A percentile compares a stretch with the other conserved stretches of the same genome.
Evolutionary conservation across 1,140 invertebrate species (phyloP).

Genomic region (Trichonephila clavipes): DNA sequence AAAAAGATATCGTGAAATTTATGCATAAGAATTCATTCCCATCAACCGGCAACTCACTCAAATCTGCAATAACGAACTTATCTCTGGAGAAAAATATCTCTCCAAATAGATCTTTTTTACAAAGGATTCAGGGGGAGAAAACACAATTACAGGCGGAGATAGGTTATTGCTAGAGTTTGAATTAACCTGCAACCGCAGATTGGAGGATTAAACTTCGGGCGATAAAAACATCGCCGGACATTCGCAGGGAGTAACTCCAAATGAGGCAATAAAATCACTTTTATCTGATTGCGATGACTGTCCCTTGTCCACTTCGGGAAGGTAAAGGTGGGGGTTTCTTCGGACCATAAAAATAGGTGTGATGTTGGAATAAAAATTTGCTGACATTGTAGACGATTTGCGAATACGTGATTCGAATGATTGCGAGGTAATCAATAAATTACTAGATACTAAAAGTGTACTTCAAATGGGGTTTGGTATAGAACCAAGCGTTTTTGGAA

Average conservation of each 20-base stretch:
- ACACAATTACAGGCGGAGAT: slow-evolving; percentile 22
- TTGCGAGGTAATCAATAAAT: too few relatives aligned
- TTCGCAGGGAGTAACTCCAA: slow-evolving; percentile 2
- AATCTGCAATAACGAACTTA: neutral
- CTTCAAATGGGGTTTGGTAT: too few relatives aligned
- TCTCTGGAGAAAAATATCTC: slow-evolving; percentile 18
- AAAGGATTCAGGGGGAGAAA: neutral
- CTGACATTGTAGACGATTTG: too few relatives aligned
- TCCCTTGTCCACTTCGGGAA: neutral
- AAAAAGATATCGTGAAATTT: neutral
- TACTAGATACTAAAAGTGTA: too few relatives aligned
- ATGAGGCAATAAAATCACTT: slow-evolving; percentile 42
- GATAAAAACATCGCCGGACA: slow-evolving; percentile 40
- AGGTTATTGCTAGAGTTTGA: neutral
- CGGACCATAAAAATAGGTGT: neutral
- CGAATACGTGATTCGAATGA: too few relatives aligned
- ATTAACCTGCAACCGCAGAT: slow-evolving; percentile 45
- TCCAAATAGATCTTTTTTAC: too few relatives aligned
- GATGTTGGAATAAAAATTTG: neutral
- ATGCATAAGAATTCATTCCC: neutral
- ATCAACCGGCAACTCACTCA: neutral
- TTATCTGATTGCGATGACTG: slow-evolving; percentile 23
- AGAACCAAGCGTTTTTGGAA: too few relatives aligned
- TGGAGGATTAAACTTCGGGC: slow-evolving; percentile 9
- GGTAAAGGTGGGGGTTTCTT: neutral